These are phyloP conservation scores for Falco cherrug DNA, from an alignment of 2,797 vertebrate genomes.

Conservation along the genomic window DNA sequence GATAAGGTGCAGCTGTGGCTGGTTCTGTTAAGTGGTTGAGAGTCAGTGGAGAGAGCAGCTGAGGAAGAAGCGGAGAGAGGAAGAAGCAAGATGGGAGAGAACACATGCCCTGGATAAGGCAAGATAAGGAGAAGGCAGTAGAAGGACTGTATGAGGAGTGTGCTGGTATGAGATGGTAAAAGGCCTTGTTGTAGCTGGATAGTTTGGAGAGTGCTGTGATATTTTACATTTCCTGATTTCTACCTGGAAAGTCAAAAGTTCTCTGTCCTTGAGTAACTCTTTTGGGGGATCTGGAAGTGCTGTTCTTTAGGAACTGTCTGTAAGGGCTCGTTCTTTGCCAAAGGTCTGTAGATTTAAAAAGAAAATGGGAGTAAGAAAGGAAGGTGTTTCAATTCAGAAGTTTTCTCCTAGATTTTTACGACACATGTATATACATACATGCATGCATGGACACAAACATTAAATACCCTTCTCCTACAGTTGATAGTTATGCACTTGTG, in stretches of 20 bases:
- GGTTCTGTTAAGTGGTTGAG: too few species aligned
- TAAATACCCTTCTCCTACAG: background rate
- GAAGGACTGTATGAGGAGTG: too few species aligned
- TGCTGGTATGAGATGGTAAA: too few species aligned
- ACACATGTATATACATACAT: background rate
- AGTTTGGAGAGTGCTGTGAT: too few species aligned
- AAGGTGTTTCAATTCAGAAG: background rate
- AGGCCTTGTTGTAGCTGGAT: too few species aligned
- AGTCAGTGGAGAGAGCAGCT: too few species aligned
- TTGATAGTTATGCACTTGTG: background rate
- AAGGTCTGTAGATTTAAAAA: background rate
- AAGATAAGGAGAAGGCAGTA: too few species aligned
- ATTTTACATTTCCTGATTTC: background rate
- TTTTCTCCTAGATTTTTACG: background rate
- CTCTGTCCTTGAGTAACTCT: background rate
- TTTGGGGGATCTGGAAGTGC: background rate
- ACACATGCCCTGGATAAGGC: too few species aligned
- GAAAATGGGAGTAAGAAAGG: background rate
- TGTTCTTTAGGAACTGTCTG: background rate
- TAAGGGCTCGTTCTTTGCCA: background rate
- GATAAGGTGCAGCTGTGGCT: too few species aligned
- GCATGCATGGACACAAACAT: background rate
- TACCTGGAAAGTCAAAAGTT: background rate
- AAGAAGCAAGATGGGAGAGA: too few species aligned
- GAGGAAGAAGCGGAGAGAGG: too few species aligned